Conservation (phyloP, 1,140 invertebrate species). For the Lepidurus apus region DNA sequence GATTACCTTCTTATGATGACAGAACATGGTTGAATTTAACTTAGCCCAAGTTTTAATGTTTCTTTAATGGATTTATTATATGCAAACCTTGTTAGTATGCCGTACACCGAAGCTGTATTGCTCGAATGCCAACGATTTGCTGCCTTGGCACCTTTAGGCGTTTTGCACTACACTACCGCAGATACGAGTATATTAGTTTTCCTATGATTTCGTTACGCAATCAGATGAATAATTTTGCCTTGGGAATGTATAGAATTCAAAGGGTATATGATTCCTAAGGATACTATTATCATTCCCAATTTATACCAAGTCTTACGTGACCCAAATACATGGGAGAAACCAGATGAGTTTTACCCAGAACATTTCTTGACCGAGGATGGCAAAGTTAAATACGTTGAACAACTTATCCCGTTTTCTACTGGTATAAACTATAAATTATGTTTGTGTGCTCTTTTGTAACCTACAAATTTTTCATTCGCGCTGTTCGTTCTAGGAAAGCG, state of each 20-base stretch:
- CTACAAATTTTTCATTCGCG: neutral
- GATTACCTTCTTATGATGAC: neutral
- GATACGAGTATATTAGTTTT: no score
- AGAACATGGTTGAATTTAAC: constrained; percentile 32
- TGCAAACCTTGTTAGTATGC: neutral
- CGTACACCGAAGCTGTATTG: constrained; percentile 20
- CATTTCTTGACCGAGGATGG: constrained; percentile 39
- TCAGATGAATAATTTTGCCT: neutral
- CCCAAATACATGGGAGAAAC: no score
- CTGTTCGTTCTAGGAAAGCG: constrained; percentile 28
- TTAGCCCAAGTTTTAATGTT: no score
- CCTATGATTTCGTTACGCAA: no score
- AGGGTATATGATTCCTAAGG: no score
- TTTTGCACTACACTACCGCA: neutral
- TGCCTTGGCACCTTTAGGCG: neutral
- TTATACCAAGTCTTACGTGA: no score
- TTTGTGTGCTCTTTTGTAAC: neutral
- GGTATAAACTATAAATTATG: neutral
- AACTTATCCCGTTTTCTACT: neutral
- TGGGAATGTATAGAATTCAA: constrained; percentile 26
- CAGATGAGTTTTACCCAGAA: no score
- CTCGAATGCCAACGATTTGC: constrained; percentile 20
- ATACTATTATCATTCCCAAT: no score
- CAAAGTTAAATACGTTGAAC: neutral
- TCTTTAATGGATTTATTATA: no score